Base-by-base conservation (phyloP, 2,113 vertebrate genomes). In the western clawed frog (Xenopus tropicalis) region DNA sequence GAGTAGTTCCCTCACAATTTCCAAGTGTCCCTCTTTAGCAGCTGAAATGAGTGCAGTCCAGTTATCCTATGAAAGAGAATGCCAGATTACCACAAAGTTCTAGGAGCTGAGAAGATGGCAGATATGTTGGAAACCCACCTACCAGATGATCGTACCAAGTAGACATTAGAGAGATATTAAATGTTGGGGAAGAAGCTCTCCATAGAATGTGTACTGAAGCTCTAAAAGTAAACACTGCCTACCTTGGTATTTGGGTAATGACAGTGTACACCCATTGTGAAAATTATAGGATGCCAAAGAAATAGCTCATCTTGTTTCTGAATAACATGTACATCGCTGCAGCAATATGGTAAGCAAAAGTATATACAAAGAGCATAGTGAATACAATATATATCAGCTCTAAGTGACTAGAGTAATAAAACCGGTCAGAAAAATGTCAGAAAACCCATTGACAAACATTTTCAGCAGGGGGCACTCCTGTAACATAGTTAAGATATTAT, bases 21-120 rank as follows among this genome's bases (percentile, higher is more conserved):
- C 93, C 4, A 90, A 24, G 62, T 98, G 94, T 11, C 97, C 97
- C 80, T 98, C 97, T 82, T 98, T 99, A 19, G 97, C 89, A 24
- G 97, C 96, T 0, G 95, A 97, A 85, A 98, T 95, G 74, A 99
- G 89, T 6, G 97, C 94, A 19, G 97, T 99, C 97, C 97, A 99
- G 85, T 97, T 96, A 84, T 99, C 97, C 97, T 99, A 81, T 8
- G 66, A 80, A 0, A 17, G 65, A 69, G 62, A 65, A 74, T 78
- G 20, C 43, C 0, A 70, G 78, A 9, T 12, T 19, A 5, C 21
- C 62, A 37, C 10, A 37, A 37, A 37, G 0, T 1, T n/a, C 4
- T 37, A 37, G 52, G 3, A 37, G 3, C 51, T 48, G 29, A 37
- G 29, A 37, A 1, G 29, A 37, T 9, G 5, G 29, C 5, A 37